Conservation (phyloP, 2,888 invertebrate genomes). For the Lithophane semibrunnea region DNA sequence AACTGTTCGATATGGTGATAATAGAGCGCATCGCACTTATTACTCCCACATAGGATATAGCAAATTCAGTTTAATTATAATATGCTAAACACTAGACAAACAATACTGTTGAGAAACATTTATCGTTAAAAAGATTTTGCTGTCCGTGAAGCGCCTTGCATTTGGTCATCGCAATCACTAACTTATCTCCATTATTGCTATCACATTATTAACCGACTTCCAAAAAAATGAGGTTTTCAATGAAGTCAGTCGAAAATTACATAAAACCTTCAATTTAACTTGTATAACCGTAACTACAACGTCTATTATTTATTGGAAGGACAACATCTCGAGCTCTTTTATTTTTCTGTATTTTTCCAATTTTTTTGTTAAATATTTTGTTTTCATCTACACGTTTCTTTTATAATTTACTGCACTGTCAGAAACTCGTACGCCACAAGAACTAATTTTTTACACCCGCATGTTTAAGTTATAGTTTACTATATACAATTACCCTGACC, state of each 20-base stretch:
- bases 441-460: conserved; percentile 72
- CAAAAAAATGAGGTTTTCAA: too few species aligned
- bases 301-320: too few species aligned
- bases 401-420: too few species aligned
- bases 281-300: too few species aligned
- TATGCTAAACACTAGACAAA: conserved; percentile 5
- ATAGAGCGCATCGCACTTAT: background rate
- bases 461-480: conserved; percentile 45
- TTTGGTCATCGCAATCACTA: conserved; percentile 12
- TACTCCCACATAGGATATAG: background rate
- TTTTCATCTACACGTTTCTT: too few species aligned
- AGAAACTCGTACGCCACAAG: conserved; percentile 12
- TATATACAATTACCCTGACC: conserved; percentile 66
- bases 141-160: background rate
- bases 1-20: background rate
- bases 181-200: conserved; percentile 8
- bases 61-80: conserved; percentile 43
- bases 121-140: background rate
- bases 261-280: too few species aligned
- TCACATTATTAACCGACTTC: too few species aligned
- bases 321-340: too few species aligned
- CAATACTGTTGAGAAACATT: background rate
- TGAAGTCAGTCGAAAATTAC: too few species aligned
- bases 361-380: too few species aligned
- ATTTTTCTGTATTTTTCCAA: too few species aligned